phyloP scores from a whole-genome alignment of 2,888 invertebrate genomes.

The Hesperia comma region DNA sequence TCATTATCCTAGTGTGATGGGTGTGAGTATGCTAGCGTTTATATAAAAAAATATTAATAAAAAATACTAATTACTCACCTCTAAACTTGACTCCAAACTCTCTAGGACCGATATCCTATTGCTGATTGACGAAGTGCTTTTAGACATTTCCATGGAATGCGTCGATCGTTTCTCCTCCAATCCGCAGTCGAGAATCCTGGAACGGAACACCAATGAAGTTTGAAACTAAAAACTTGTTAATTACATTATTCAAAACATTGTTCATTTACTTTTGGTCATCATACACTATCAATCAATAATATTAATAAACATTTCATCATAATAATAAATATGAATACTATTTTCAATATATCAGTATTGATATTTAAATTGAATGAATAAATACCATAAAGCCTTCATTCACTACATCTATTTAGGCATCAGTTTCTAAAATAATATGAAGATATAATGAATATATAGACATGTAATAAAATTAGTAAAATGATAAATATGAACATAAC shows the following conservation, averaged over 20 bases:
- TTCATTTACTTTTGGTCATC: background rate
- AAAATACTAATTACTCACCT: constrained; percentile 33
- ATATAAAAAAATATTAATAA: no score
- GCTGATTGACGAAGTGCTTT: constrained; percentile 79
- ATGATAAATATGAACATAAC: background rate
- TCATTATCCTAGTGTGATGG: no score
- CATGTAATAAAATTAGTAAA: no score
- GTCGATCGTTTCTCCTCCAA: constrained; percentile 72
- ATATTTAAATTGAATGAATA: no score
- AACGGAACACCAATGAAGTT: constrained; percentile 34
- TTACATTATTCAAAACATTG: background rate
- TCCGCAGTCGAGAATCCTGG: constrained; percentile 74
- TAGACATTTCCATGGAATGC: constrained; percentile 81
- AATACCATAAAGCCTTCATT: no score
- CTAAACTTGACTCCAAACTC: constrained; percentile 59
- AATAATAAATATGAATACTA: no score
- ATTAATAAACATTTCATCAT: no score
- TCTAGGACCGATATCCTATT: constrained; percentile 74
- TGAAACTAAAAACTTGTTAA: background rate
- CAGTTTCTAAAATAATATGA: background rate
- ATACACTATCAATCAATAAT: background rate
- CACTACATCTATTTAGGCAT: no score
- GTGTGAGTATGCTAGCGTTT: no score
- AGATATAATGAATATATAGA: background rate
- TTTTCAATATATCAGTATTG: no score